Base-by-base conservation (phyloP, 1,140 invertebrate species). In the Ectropis grisescens region DNA sequence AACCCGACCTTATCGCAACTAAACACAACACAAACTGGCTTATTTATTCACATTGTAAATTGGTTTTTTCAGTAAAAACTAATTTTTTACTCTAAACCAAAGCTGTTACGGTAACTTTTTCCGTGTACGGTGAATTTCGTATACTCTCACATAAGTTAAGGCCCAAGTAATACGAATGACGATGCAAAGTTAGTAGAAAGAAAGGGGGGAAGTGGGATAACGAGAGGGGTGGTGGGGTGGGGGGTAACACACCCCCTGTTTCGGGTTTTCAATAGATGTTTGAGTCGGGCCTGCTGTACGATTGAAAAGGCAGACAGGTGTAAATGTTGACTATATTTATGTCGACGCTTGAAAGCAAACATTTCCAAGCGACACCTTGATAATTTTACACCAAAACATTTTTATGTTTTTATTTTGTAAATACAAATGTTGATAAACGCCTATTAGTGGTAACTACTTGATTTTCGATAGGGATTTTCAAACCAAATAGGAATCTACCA, bases 181-280 rank as follows among this genome's bases (percentile, higher is more conserved):
- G 74, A 68, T 61, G 72, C 69, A 62, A 78, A 81, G 58, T 78
- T 78, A 72, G 67, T 68, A 53, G 75, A 76, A 78, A 78, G 71
- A 76, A 76, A 75, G 67, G 70, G 75, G 72, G 60, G 54, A 65
- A 61, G 59, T 64, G 55, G 54, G 55, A 62, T 69, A 67, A 71
- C 62, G 68, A 65, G 67, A 58, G 60, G 58, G 45, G 15, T 42
- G 47, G 32, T 52, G 38, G 44, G 40, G 40, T 31, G 11, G 28
- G 28, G 43, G 34, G 30, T 30, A 16, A 42, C 37, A 55, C 51
- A 52, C 64, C 59, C 67, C 70, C 68, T 66, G 71, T 76, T 80
- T 80, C 64, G 75, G 71, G 72, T 71, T 78, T 80, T 80, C 75
- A 80, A 78, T 78, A 71, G 75, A 76, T 75, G 69, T 72, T 70